phyloP scores from a whole-genome alignment of 2,888 invertebrate genomes.

The Opisthograptis luteolata region DNA sequence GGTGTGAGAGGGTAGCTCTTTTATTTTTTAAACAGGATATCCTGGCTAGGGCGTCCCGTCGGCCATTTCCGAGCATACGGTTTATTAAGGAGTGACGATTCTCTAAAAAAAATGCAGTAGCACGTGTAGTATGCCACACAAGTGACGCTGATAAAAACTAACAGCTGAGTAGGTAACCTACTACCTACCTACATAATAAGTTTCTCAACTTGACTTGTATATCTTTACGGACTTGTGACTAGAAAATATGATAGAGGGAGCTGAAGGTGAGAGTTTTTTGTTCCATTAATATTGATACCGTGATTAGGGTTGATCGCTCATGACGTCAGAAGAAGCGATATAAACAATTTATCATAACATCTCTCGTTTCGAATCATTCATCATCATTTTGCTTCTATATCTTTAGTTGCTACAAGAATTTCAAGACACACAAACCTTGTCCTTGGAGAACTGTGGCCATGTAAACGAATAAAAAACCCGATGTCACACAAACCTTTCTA shows the following conservation, averaged over 20 bases:
- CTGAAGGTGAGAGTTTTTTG: neutral
- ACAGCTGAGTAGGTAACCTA: conserved; percentile 32
- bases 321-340: no score
- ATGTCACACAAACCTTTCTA: conserved; percentile 12
- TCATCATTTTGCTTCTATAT: neutral
- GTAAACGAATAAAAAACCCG: conserved; percentile 4
- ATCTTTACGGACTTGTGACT: no score
- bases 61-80: conserved; percentile 70
- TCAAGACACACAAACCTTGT: neutral
- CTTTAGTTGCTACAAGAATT: neutral
- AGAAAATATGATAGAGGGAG: no score
- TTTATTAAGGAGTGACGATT: conserved; percentile 63
- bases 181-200: no score
- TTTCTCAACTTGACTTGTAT: no score
- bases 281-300: conserved; percentile 8
- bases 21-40: conserved; percentile 81
- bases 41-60: conserved; percentile 65
- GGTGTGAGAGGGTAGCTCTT: conserved; percentile 72
- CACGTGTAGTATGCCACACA: conserved; percentile 70
- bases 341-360: no score
- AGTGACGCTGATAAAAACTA: conserved; percentile 52
- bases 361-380: no score
- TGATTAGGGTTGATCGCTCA: conserved; percentile 2
- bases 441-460: neutral
- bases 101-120: conserved; percentile 64